phyloP scores from a whole-genome alignment of 2,797 vertebrate genomes.

The Picus viridis region DNA sequence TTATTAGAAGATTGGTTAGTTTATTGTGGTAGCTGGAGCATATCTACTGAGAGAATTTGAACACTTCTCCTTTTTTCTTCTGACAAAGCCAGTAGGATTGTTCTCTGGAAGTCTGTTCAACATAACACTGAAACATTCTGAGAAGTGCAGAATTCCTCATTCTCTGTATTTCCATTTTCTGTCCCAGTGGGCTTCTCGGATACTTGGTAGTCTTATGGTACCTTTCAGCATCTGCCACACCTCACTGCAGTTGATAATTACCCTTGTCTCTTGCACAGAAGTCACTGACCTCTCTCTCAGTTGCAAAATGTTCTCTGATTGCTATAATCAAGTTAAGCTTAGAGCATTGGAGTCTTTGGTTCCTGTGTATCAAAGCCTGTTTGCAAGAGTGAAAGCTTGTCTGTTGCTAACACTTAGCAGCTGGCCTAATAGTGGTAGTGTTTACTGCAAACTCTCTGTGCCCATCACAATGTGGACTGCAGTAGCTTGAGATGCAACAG shows the following conservation, averaged over 20 bases:
- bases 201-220: background rate
- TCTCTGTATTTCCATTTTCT: background rate
- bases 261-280: background rate
- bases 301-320: background rate
- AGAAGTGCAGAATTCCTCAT: background rate
- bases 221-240: background rate
- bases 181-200: background rate
- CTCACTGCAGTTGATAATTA: background rate
- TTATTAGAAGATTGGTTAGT: background rate
- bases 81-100: background rate
- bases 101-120: background rate
- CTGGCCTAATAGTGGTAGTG: too few species aligned
- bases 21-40: background rate
- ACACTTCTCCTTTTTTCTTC: too few species aligned
- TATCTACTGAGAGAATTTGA: background rate
- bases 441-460: background rate
- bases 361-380: background rate
- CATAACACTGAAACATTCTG: background rate
- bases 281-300: background rate
- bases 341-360: background rate
- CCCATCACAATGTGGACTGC: background rate
- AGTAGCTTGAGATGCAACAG: background rate
- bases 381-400: background rate
- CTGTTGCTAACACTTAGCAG: too few species aligned
- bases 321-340: background rate